Evolutionary conservation across 2,797 vertebrate genomes (phyloP).

Genomic region (Onychomys torridus): DNA sequence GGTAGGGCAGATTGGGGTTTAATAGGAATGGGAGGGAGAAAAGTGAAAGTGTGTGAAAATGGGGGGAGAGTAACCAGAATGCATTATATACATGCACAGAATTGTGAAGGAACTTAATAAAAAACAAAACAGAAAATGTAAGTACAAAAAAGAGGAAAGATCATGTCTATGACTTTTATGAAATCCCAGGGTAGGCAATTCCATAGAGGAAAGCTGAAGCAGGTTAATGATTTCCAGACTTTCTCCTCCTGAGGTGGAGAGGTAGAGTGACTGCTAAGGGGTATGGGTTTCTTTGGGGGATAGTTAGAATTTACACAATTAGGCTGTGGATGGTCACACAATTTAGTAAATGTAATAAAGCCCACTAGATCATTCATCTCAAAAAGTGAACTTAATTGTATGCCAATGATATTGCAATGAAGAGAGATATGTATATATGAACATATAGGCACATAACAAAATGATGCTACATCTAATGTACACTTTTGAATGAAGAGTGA

Average conservation of each 20-base stretch:
- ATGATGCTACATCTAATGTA: background rate
- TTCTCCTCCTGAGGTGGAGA: background rate
- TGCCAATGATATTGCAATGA: background rate
- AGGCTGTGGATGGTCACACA: background rate
- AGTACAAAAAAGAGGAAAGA: background rate
- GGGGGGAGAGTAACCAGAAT: background rate
- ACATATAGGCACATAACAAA: background rate
- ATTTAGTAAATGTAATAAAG: background rate
- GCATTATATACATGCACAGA: background rate
- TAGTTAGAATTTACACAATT: background rate
- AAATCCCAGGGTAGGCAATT: background rate
- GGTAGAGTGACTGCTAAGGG: background rate
- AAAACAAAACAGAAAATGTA: background rate
- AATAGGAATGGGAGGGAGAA: background rate
- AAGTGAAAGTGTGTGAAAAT: background rate
- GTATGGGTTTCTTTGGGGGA: background rate
- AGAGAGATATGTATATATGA: background rate
- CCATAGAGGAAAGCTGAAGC: background rate
- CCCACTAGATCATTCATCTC: slow-evolving; percentile 5
- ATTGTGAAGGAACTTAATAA: background rate
- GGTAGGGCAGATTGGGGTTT: background rate
- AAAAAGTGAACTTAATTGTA: background rate
- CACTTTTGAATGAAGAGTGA: background rate
- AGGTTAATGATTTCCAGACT: background rate
- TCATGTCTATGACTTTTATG: background rate